Base-by-base conservation (phyloP, 2,888 invertebrate genomes). In the Frankliniella intonsa region DNA sequence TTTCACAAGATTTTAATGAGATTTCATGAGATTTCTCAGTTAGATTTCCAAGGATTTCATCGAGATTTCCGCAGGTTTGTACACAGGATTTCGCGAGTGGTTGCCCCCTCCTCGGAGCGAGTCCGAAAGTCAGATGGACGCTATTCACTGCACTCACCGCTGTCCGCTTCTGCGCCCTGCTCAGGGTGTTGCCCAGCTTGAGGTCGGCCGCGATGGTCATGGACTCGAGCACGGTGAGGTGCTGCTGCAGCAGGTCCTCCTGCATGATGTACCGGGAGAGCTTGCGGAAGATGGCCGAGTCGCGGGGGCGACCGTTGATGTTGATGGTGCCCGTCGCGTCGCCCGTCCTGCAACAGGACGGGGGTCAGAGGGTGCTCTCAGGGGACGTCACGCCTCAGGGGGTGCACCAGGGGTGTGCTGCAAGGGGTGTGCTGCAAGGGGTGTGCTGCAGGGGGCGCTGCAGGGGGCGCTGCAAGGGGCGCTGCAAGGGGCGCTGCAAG, bases 181-280 rank as follows among this genome's bases (percentile, higher is more conserved):
- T 88, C 81, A 94, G 88, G 19, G 90, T 91, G 82, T 91, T 89
- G 14, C 94, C 94, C 9, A 98, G 91, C 88, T 98, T 98, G 81
- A 98, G 90, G 86, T 97, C 94, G 0, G 97, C 96, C 0, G 97
- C 96, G 84, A 97, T 92, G 85, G 91, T 89, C 95, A 98, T 96
- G 11, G 95, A 92, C 87, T 98, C 98, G 83, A 92, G 90, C 1
- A 97, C 96, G 0, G 96, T 95, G 84, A 98, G 92, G 87, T 94
- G 92, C 0, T 95, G 95, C 87, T 97, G 95, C 25, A 97, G 88
- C 0, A 95, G 89, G 86, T 96, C 96, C 84, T 96, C 92, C 88
- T 98, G 98, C 97, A 98, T 97, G 85, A 98, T 98, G 89, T 98
- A 98, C 82, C 97, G 93, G 0, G 97, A 96, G 89, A 96, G 91